phyloP scores from a whole-genome alignment of 2,888 invertebrate genomes.

The Dasypolia templi region DNA sequence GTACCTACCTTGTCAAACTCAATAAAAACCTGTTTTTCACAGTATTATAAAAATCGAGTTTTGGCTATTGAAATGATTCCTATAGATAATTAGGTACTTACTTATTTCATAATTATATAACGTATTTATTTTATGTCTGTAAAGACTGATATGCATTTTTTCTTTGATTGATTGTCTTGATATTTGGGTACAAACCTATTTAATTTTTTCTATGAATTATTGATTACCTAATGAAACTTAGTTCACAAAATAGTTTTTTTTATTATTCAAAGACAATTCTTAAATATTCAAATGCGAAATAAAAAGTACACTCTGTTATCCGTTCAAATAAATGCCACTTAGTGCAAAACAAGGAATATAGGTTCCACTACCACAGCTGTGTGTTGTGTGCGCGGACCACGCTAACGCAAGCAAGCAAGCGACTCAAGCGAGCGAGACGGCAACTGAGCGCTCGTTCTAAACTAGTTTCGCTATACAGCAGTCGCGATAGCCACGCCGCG shows the following conservation, averaged over 20 bases:
- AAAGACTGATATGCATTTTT: no score
- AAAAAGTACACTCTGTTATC: neutral
- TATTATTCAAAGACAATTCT: neutral
- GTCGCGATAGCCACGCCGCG: conserved; percentile 29
- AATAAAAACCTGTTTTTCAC: neutral
- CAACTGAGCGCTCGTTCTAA: conserved; percentile 16
- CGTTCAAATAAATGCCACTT: neutral
- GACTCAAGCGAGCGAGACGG: no score
- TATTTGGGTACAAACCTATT: no score
- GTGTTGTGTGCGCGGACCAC: no score
- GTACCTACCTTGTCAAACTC: neutral
- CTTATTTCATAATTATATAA: neutral
- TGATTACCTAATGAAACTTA: neutral
- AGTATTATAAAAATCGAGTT: neutral
- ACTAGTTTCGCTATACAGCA: conserved; percentile 42
- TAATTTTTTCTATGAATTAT: no score
- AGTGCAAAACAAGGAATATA: conserved; percentile 1
- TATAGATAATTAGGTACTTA: neutral
- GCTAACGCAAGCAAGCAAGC: neutral
- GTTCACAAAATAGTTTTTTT: neutral
- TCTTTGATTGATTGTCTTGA: neutral
- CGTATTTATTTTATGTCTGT: neutral
- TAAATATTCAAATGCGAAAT: no score
- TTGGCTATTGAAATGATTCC: neutral
- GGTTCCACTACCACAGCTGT: neutral